A percentile compares a stretch with the other conserved stretches of the same genome.
Conservation (phyloP, 2,113 vertebrate genomes). For the Euleptes europaea region DNA sequence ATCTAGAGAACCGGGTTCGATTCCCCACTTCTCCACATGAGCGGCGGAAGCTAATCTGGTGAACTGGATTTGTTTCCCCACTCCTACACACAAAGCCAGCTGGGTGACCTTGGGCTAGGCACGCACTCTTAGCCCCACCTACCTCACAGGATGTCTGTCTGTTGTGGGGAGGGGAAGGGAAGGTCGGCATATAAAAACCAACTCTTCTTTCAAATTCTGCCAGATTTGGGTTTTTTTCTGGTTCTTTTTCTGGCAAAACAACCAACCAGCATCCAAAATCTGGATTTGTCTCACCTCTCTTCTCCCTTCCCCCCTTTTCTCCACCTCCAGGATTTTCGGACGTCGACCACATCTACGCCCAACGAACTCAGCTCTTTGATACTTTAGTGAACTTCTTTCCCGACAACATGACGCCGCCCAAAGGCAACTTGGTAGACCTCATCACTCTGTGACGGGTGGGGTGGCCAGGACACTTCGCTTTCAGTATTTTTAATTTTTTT, state of each 20-base stretch:
- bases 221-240: not conserved
- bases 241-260: not conserved
- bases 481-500: slow-evolving; percentile 70
- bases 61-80: no score
- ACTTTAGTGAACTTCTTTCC: slow-evolving; percentile 98
- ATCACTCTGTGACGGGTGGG: slow-evolving; percentile 88
- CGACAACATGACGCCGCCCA: slow-evolving; percentile 98
- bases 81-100: no score
- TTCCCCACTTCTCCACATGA: no score
- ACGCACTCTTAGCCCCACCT: no score
- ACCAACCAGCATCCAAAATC: not conserved
- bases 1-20: no score
- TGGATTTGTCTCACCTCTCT: not conserved
- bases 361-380: slow-evolving; percentile 97
- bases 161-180: no score
- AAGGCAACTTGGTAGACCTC: slow-evolving; percentile 98
- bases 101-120: no score
- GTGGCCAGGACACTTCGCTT: slow-evolving; percentile 48
- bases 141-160: no score
- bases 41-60: no score
- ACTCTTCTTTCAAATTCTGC: not conserved
- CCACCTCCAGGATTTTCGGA: slow-evolving; percentile 88
- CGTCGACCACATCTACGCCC: slow-evolving; percentile 95
- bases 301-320: slow-evolving; percentile 9
- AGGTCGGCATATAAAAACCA: no score